Evolutionary conservation across 2,797 vertebrate genomes (phyloP).

Genomic region (Odontamblyopus lacepedii): DNA sequence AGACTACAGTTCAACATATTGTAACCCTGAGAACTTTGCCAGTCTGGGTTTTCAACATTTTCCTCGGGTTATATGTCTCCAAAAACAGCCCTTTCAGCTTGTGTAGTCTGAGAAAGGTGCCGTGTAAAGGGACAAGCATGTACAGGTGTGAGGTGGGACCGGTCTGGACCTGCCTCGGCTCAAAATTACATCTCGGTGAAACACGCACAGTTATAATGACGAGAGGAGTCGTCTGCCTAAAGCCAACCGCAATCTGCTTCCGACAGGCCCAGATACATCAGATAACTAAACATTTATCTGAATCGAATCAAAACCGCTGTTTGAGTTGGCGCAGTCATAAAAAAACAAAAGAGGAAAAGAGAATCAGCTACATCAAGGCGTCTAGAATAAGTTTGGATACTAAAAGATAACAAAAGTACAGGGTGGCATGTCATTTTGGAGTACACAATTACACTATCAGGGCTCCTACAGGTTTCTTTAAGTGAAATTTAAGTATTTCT

Average conservation of each 20-base stretch:
- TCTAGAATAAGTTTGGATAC: too few relatives aligned
- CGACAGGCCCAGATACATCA: slow-evolving; percentile 1
- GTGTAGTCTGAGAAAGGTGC: slow-evolving; percentile 20
- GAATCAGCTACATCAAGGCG: too few relatives aligned
- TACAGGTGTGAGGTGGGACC: slow-evolving; percentile 31
- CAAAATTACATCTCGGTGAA: slow-evolving; percentile 52
- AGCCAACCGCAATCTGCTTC: slow-evolving; percentile 18
- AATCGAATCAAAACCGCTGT: too few relatives aligned
- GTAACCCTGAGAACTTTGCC: not conserved
- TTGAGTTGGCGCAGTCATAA: too few relatives aligned
- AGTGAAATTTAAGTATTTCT: too few relatives aligned
- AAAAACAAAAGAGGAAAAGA: too few relatives aligned
- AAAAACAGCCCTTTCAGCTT: slow-evolving; percentile 7
- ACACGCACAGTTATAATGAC: slow-evolving; percentile 38
- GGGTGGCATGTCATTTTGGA: too few relatives aligned
- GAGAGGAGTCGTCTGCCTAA: slow-evolving; percentile 33
- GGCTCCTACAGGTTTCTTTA: too few relatives aligned
- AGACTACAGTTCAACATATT: not conserved
- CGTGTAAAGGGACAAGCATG: slow-evolving; percentile 22
- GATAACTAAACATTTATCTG: not conserved
- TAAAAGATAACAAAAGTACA: too few relatives aligned
- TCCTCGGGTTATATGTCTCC: not conserved
- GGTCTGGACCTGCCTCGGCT: slow-evolving; percentile 44
- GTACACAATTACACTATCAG: too few relatives aligned
- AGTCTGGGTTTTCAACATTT: not conserved